Base-by-base conservation (phyloP, 23 tunicate species). In the Styela plicata region DNA sequence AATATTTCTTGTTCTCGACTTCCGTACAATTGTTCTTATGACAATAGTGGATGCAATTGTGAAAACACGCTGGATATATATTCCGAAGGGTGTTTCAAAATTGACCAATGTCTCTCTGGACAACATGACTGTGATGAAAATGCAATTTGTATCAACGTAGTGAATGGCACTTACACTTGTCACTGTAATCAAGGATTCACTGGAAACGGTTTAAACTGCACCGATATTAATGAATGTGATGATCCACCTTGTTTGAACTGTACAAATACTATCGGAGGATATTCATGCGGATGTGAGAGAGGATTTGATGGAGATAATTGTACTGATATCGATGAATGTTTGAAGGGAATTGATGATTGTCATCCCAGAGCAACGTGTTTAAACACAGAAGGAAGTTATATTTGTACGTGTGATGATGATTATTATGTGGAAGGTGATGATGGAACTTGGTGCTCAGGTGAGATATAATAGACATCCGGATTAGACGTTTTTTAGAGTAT, bases 251-350 rank as follows among this genome's bases (percentile, higher is more conserved):
- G 57, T 13, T 44, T 13, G 13, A 44, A 44, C 13, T 44, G 57
- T 13, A 5, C 57, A 44, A 44, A 44, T 44, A 44, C 57, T 5
- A 13, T 44, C 13, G 57, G 57, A 44, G 57, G 57, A 44, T 44
- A 44, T 44, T 44, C 57, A 44, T 44, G 57, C 13, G 57, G 57
- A 7, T 44, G 57, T 44, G 57, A 44, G 13, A 44, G 13, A 44
- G 83, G 84, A 33, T 85, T 79, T 35, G 52, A 71, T 61, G 83
- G 86, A 24, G 74, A 65, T 24, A 80, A 92, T 79, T 92, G 97
- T 73, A 36, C 83, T 32, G 97, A 92, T 78, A 84, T 92, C 33
- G 75, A 92, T 69, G 97, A 92, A 74, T 92, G 97, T 63, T 63
- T 28, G 57, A 44, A 7, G 57, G 57, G 57, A 13, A 44, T 7